Percentiles rank a stretch among this genome's conserved stretches.
Conservation (phyloP, 2,113 vertebrate species). For the Psittacula cyanocephala region DNA sequence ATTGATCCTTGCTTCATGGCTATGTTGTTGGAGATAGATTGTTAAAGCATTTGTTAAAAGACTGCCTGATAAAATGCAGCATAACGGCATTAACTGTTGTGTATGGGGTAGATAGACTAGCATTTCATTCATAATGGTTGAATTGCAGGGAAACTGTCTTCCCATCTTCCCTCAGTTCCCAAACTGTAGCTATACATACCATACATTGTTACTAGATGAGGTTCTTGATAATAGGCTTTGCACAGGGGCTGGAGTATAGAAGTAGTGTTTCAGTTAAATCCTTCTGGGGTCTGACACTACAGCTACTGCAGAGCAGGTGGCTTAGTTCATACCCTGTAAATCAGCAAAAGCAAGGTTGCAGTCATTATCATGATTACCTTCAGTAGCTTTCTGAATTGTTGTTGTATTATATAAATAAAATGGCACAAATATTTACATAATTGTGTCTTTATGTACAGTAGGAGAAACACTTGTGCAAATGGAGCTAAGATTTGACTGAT, state of each 20-base stretch:
- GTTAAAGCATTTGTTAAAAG: background rate
- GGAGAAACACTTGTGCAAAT: background rate
- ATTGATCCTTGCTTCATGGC: background rate
- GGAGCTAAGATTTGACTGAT: background rate
- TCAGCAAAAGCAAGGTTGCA: background rate
- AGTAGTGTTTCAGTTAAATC: background rate
- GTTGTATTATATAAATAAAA: background rate
- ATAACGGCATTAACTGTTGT: rapidly evolving
- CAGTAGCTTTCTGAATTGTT: background rate
- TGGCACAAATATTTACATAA: background rate
- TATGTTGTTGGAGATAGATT: background rate
- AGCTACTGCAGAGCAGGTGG: background rate
- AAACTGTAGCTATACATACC: background rate
- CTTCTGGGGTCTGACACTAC: background rate
- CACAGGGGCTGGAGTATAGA: background rate
- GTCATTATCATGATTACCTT: background rate
- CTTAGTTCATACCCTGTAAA: background rate
- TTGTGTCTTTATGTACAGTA: background rate
- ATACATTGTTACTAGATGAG: background rate
- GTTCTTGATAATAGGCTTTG: background rate
- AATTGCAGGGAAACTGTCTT: background rate
- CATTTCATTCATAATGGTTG: background rate
- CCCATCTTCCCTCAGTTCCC: background rate
- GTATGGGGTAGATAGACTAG: background rate
- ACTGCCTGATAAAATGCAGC: background rate